Evolutionary conservation across 2,888 invertebrate species (phyloP).

Genomic region (Lochmaea capreae): DNA sequence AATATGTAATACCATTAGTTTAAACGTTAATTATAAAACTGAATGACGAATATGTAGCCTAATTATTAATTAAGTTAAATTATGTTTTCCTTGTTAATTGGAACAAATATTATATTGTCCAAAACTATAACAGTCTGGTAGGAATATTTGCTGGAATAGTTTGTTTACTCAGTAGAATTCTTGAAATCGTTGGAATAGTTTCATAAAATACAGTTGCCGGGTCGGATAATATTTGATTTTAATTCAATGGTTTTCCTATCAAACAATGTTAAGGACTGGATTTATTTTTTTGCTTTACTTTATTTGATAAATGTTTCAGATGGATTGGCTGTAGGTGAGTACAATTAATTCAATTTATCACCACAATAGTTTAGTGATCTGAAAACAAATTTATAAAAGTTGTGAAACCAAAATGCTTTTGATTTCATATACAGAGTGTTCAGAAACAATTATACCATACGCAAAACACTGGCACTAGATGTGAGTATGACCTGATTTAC

Average conservation of each 20-base stretch:
- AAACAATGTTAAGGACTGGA: neutral
- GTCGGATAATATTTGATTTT: neutral
- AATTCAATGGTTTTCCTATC: constrained; percentile 8
- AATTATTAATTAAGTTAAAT: constrained; percentile 1
- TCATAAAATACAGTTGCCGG: neutral
- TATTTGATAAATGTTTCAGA: constrained; percentile 7
- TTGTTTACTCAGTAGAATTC: neutral
- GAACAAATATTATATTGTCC: neutral
- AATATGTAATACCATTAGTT: neutral
- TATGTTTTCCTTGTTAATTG: neutral
- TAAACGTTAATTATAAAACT: neutral
- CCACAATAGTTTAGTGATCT: no score
- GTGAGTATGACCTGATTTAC: no score
- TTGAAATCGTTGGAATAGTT: neutral
- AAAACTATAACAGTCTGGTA: neutral
- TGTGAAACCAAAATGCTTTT: no score
- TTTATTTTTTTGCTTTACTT: constrained; percentile 11
- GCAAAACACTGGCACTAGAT: no score
- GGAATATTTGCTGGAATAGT: constrained; percentile 2
- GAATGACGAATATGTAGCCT: neutral
- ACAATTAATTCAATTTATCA: neutral
- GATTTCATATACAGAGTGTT: no score
- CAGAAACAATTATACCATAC: no score
- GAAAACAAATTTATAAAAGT: no score
- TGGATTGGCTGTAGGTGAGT: constrained; percentile 29